Evolutionary conservation across 2,888 invertebrate genomes (phyloP), one percentile per base, ranked within the genome.

Genomic region (Taenaris catops): DNA sequence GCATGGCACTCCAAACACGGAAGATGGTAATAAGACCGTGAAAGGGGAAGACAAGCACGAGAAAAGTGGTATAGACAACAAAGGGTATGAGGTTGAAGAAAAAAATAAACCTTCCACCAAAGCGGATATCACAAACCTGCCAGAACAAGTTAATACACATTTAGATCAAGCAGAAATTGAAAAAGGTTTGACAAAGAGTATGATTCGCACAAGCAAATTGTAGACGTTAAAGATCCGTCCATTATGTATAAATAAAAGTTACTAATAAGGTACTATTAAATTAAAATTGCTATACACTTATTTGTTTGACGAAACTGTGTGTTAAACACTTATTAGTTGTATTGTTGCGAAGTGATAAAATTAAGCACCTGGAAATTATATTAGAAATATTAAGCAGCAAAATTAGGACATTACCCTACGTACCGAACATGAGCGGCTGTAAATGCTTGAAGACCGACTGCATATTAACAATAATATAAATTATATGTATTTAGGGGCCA

Each of bases 41-140:
- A 8, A 48, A 51, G 14, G 50, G 51, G 25, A 65, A 54, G 38
- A 46, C 42, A 45, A 50, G 49, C 25, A 38, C 1, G 68, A 66
- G 8, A 73, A 70, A 50, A 43, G 37, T 5, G 87, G 87, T 2
- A 51, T 78, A 6, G 79, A 79, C 35, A 84, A 87, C 40, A 78
- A 78, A 53, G 86, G 84, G 0, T 84, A 83, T 29, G 75, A 88
- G 50, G 66, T 58, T 45, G 72, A 87, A 33, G 74, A 80, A 44
- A 66, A 69, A 35, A 66, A 69, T 33, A 64, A 58, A 8, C 59
- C 20, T n/a, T 4, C 32, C 8, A 8, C 49, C 6, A 55, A 58
- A 38, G 53, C 45, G 25, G 46, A 50, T 14, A 14, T 4, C 5
- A 41, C 45, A 21, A 48, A 35, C 14, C 27, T 21, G 2, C 3